Base-by-base conservation (phyloP, 2,888 invertebrate species). In the Drosophila barbarae region DNA sequence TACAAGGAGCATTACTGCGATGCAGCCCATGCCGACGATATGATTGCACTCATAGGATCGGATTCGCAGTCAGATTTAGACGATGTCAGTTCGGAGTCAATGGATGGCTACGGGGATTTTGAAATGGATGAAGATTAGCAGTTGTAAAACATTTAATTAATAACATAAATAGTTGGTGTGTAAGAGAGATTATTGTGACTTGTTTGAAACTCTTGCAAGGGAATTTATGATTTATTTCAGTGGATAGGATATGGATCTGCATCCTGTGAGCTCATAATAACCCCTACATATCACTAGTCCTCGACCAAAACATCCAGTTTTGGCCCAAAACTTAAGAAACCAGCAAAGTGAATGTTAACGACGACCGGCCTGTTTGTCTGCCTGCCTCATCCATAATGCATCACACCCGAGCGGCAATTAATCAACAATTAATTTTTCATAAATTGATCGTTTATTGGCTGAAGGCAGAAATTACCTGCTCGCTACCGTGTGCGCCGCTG, bases 361-460 rank as follows among this genome's bases (percentile, higher is more conserved):
- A 61, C 39, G 58, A 32, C 1, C 36, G 5, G 15, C 36, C 38
- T 18, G 39, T 1, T 21, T 21, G 21, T 21, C 13, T 46, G 13
- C 23, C 54, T 26, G 39, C 10, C 65, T 63, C 63, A 63, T 63
- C 42, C 63, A 63, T 63, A 39, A 74, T 63, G 67, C 76, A 71
- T 55, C 71, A 47, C 76, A 74, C 70, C 70, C 67, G 53, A 46
- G 28, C 49, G 52, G 64, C 61, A 80, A 78, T 78, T 77, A 80
- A 78, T 78, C 80, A 76, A 39, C 47, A 74, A 80, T 77, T 76
- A 80, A 80, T 77, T 76, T 72, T 76, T 71, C 35, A 73, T 71
- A 63, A 66, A 67, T 66, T 67, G 66, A 66, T 65, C 57, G 69
- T 49, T 77, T 68, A 73, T 66, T 64, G 52, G 61, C 49, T 42